Evolutionary conservation across 2,113 vertebrate genomes (phyloP).

Genomic region (Etheostoma spectabile): DNA sequence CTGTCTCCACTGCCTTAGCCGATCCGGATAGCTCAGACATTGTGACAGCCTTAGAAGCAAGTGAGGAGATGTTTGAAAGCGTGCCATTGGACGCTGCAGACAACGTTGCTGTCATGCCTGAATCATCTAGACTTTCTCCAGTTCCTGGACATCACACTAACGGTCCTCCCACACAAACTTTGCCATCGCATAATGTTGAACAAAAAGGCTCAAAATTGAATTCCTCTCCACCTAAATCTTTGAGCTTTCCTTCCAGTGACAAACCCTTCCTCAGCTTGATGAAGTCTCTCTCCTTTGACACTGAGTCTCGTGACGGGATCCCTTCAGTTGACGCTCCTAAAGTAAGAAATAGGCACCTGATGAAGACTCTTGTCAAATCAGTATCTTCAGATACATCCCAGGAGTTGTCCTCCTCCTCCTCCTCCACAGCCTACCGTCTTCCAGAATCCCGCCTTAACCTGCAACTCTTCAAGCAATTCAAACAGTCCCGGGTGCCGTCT

Average conservation of each 20-base stretch:
- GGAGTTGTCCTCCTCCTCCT: slow-evolving; percentile 71
- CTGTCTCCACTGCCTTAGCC: slow-evolving; percentile 61
- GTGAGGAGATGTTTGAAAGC: slow-evolving; percentile 92
- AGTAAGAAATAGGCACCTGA: slow-evolving; percentile 89
- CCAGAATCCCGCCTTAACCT: slow-evolving; percentile 94
- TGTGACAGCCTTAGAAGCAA: slow-evolving; percentile 88
- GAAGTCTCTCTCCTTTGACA: slow-evolving; percentile 93
- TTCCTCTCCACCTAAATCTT: slow-evolving; percentile 89
- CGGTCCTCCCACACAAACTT: slow-evolving; percentile 65
- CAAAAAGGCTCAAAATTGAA: slow-evolving; percentile 82
- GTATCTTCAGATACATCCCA: slow-evolving; percentile 93
- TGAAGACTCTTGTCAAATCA: slow-evolving; percentile 97
- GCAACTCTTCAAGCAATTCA: slow-evolving; percentile 97
- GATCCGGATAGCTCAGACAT: slow-evolving; percentile 88
- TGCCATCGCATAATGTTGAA: slow-evolving; percentile 78
- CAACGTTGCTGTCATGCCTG: slow-evolving; percentile 78
- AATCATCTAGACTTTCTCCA: slow-evolving; percentile 71
- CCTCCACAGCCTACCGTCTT: slow-evolving; percentile 78
- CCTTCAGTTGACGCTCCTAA: slow-evolving; percentile 79
- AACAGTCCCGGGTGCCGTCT: slow-evolving; percentile 86
- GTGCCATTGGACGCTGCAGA: slow-evolving; percentile 62
- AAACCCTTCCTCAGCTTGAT: slow-evolving; percentile 90
- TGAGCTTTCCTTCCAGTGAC: slow-evolving; percentile 81
- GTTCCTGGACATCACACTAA: slow-evolving; percentile 27
- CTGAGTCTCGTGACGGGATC: slow-evolving; percentile 88